A percentile compares a stretch with the other conserved stretches of the same genome.
phyloP scores from a whole-genome alignment of 2,888 invertebrate species.

The Sinelater perroti region DNA sequence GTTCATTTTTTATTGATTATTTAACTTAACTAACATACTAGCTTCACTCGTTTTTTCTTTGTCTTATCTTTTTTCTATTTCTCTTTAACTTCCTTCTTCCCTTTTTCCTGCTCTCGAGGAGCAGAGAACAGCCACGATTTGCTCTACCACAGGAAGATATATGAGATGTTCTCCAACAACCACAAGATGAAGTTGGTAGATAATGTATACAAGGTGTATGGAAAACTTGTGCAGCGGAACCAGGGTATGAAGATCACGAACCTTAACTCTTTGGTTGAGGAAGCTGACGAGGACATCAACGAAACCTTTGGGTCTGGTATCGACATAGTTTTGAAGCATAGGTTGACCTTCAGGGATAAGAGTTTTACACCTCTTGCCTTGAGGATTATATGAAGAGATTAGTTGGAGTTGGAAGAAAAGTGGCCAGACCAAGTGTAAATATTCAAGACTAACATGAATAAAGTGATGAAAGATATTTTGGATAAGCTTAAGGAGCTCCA shows the following conservation, averaged over 20 bases:
- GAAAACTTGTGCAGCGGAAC: conserved; percentile 79
- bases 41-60: too few species aligned
- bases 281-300: conserved; percentile 83
- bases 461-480: conserved; percentile 91
- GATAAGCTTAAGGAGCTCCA: conserved; percentile 91
- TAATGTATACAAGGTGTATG: conserved; percentile 95
- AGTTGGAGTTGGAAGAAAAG: conserved; percentile 79
- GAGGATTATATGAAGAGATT: conserved; percentile 98
- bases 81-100: too few species aligned
- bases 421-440: conserved; percentile 85
- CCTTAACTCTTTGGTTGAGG: conserved; percentile 94
- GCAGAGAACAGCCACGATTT: too few species aligned
- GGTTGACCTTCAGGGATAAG: conserved; percentile 87
- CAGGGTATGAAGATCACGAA: conserved; percentile 83
- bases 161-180: conserved; percentile 98
- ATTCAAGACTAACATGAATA: conserved; percentile 92
- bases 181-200: conserved; percentile 93
- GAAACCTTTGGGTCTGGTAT: conserved; percentile 80
- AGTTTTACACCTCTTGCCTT: conserved; percentile 89
- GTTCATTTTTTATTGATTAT: too few species aligned
- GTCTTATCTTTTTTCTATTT: too few species aligned
- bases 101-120: too few species aligned
- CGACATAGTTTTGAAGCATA: conserved; percentile 92
- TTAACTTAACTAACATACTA: too few species aligned
- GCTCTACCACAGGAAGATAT: too few species aligned